Evolutionary conservation across 2,113 vertebrate genomes (phyloP).

Genomic region (Stegostoma tigrinum): DNA sequence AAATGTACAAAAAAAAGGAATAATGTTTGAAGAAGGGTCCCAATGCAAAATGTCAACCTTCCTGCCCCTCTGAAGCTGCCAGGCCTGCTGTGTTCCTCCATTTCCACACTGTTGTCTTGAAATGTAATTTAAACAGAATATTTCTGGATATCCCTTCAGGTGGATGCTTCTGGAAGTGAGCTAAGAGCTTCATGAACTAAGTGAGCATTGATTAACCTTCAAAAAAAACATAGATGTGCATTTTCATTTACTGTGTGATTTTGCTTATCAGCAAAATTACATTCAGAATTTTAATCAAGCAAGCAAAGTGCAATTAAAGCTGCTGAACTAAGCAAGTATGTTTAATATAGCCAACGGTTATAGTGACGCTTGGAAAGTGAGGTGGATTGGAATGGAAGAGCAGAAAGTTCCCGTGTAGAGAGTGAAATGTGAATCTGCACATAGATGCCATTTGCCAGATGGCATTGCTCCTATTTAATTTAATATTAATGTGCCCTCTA

Average conservation of each 20-base stretch:
- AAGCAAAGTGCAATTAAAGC: background rate
- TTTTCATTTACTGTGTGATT: background rate
- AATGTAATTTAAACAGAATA: too few relatives aligned
- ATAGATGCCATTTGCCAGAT: background rate
- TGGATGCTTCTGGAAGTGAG: background rate
- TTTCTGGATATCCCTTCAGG: background rate
- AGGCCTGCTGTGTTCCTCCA: too few relatives aligned
- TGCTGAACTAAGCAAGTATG: background rate
- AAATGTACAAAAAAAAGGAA: too few relatives aligned
- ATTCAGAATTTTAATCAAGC: background rate
- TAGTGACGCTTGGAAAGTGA: background rate
- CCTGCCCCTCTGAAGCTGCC: too few relatives aligned
- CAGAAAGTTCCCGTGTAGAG: background rate
- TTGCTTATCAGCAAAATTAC: background rate
- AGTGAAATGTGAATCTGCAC: background rate
- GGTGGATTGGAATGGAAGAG: background rate
- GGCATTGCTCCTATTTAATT: background rate
- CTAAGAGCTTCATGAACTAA: background rate
- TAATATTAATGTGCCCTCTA: background rate
- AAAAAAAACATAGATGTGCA: background rate
- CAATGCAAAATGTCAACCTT: too few relatives aligned
- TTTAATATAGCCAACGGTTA: background rate
- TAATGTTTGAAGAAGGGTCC: too few relatives aligned
- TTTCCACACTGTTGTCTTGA: too few relatives aligned
- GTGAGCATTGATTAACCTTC: background rate